phyloP scores from a whole-genome alignment of 2,113 vertebrate species.

The Hemicordylus capensis region DNA sequence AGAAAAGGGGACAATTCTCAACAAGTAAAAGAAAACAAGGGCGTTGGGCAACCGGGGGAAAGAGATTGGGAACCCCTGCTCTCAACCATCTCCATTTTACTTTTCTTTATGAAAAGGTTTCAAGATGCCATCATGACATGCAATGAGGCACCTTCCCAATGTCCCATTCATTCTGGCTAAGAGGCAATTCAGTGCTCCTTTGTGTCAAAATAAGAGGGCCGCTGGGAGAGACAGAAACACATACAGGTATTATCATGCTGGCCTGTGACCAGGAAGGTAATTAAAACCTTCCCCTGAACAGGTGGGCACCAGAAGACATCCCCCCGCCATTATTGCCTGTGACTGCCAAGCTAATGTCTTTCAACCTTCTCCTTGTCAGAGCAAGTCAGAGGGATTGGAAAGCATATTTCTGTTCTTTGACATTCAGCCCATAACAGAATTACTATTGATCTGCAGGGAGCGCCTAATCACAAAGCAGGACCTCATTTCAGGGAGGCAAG shows the following conservation, averaged over 20 bases:
- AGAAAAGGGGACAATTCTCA: too few relatives aligned
- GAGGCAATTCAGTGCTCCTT: slow-evolving; percentile 56
- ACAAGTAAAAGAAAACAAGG: background rate
- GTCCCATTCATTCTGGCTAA: slow-evolving; percentile 10
- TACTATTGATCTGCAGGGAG: slow-evolving; percentile 62
- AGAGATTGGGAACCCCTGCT: background rate
- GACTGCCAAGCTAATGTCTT: slow-evolving; percentile 41
- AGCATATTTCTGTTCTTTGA: slow-evolving; percentile 68
- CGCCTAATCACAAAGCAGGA: slow-evolving; percentile 59
- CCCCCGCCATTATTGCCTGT: background rate
- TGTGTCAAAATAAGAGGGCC: slow-evolving; percentile 54
- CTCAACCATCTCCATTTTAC: background rate
- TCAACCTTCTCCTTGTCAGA: slow-evolving; percentile 46
- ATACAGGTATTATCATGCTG: slow-evolving; percentile 40
- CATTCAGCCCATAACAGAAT: slow-evolving; percentile 72
- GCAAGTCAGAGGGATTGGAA: slow-evolving; percentile 59
- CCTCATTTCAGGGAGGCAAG: slow-evolving; percentile 29
- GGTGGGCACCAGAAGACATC: slow-evolving; percentile 50
- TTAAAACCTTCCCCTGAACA: slow-evolving; percentile 61
- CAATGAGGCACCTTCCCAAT: background rate
- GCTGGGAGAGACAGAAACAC: slow-evolving; percentile 32
- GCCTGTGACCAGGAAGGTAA: slow-evolving; percentile 64
- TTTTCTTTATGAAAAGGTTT: background rate
- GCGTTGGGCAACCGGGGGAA: background rate
- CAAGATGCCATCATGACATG: background rate